phyloP scores from a whole-genome alignment of 2,888 invertebrate genomes.

The Pyrocoelia pectoralis region DNA sequence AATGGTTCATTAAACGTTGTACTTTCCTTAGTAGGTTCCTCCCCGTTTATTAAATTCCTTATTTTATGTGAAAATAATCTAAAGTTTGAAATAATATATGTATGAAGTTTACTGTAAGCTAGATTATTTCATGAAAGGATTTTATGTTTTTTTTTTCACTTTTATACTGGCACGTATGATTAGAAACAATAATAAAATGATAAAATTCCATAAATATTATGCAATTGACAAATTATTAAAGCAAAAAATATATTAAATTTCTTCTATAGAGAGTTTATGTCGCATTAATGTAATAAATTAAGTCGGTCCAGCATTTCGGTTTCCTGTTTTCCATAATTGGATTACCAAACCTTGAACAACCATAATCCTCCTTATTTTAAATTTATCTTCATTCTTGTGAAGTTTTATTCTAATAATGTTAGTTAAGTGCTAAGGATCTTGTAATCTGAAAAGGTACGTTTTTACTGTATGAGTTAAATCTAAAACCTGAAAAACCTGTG shows the following conservation, averaged over 20 bases:
- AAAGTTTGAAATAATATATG: too few species aligned
- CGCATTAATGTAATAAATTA: neutral
- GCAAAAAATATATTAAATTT: neutral
- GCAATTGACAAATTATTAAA: neutral
- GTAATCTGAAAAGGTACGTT: neutral
- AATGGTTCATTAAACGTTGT: too few species aligned
- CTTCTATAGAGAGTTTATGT: neutral
- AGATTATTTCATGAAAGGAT: too few species aligned
- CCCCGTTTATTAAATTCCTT: too few species aligned
- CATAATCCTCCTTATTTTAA: neutral
- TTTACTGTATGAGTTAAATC: neutral
- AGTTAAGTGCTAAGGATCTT: neutral
- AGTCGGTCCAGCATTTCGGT: too few species aligned
- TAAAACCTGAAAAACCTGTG: neutral
- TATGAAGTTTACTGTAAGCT: too few species aligned
- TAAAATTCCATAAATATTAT: neutral
- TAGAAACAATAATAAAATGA: too few species aligned
- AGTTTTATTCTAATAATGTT: neutral
- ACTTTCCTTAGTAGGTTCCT: too few species aligned
- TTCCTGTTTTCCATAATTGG: neutral
- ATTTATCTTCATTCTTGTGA: neutral
- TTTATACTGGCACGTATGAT: too few species aligned
- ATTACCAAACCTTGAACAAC: neutral
- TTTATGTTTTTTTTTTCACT: too few species aligned
- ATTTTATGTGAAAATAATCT: too few species aligned